Conservation (phyloP, 1,140 invertebrate genomes). For the Leptinotarsa undecemlineata region DNA sequence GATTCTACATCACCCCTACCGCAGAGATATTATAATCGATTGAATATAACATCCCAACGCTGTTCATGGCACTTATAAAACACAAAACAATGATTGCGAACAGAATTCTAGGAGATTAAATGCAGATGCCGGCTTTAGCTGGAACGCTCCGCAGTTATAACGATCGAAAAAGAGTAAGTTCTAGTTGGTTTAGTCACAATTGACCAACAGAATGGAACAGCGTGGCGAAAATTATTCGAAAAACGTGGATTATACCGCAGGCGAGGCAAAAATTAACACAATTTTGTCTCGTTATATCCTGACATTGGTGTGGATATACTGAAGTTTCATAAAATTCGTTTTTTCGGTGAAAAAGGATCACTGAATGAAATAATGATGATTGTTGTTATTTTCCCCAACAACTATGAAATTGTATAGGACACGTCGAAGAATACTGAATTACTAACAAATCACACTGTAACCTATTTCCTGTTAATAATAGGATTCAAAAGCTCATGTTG, state of each 20-base stretch:
- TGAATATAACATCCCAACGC: slow-evolving; percentile 4
- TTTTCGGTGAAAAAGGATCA: too few species aligned
- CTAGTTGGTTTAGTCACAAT: slow-evolving; percentile 9
- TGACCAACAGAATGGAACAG: slow-evolving; percentile 13
- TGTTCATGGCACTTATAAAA: slow-evolving; percentile 9
- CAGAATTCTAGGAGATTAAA: slow-evolving; percentile 19
- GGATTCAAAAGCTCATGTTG: too few species aligned
- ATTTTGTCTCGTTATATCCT: background rate
- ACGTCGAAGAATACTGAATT: too few species aligned
- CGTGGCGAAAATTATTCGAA: background rate
- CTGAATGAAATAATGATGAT: too few species aligned
- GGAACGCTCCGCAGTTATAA: slow-evolving; percentile 18
- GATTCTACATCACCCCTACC: background rate
- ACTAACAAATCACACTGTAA: too few species aligned
- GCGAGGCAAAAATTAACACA: background rate
- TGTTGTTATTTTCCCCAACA: too few species aligned
- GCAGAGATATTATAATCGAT: background rate
- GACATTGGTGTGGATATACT: too few species aligned
- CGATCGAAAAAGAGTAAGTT: slow-evolving; percentile 14
- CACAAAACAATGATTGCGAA: slow-evolving; percentile 4
- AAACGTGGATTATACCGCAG: background rate
- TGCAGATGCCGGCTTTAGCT: slow-evolving; percentile 11
- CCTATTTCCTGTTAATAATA: too few species aligned
- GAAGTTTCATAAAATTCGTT: too few species aligned
- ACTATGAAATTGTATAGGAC: too few species aligned